Percentiles rank a stretch among this genome's conserved stretches.
These are phyloP conservation scores for Rhinogobius similis DNA, from an alignment of 2,113 vertebrate species.

Conservation along the genomic window DNA sequence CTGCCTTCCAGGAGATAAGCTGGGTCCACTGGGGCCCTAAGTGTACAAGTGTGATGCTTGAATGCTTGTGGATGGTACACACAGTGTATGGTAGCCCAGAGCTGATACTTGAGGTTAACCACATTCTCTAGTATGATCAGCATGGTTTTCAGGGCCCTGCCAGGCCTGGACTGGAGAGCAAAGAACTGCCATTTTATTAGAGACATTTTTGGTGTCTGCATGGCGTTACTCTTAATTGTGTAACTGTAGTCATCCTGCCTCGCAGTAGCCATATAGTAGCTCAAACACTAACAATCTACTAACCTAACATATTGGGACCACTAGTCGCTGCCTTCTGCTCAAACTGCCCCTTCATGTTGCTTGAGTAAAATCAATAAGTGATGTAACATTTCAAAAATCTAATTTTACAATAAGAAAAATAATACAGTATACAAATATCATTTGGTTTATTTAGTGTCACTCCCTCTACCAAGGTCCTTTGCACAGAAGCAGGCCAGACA, in stretches of 20 bases:
- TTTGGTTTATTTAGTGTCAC: constrained; percentile 31
- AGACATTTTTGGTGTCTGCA: constrained; percentile 72
- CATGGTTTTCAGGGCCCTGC: constrained; percentile 15
- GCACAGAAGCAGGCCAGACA: constrained; percentile 26
- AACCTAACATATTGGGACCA: constrained; percentile 57
- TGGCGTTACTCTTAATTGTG: constrained; percentile 73
- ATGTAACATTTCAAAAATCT: constrained; percentile 24
- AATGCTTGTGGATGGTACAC: constrained; percentile 30
- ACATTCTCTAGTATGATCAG: constrained; percentile 25
- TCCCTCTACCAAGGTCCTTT: constrained; percentile 54
- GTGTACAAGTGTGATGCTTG: constrained; percentile 7
- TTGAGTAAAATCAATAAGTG: constrained; percentile 22
- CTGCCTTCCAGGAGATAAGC: constrained; percentile 1
- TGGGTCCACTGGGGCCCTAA: constrained; percentile 16
- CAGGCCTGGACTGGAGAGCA: constrained; percentile 17
- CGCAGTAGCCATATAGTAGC: constrained; percentile 77
- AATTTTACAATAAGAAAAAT: constrained; percentile 1
- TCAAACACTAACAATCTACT: constrained; percentile 64
- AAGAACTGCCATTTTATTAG: constrained; percentile 49
- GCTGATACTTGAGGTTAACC: constrained; percentile 36
- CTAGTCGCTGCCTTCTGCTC: constrained; percentile 42
- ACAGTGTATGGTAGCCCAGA: constrained; percentile 20
- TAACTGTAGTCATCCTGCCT: constrained; percentile 72
- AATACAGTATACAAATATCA: constrained; percentile 21
- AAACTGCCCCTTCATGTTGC: constrained; percentile 46